Evolutionary conservation across 2,888 invertebrate species (phyloP).

Genomic region (Epinotia brunnichana): DNA sequence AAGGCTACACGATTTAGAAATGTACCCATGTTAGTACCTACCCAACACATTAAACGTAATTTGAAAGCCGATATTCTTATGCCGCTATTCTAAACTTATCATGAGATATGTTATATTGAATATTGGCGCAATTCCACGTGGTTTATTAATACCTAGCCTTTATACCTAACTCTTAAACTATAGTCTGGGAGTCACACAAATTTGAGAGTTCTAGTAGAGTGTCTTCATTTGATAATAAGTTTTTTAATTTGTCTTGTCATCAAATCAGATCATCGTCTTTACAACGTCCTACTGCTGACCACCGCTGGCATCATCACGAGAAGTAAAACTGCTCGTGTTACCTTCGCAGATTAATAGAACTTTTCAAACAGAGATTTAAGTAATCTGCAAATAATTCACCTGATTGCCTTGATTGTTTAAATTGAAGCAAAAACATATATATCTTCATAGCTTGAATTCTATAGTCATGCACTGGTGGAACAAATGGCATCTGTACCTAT

Average conservation of each 20-base stretch:
- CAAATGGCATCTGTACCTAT: slow-evolving; percentile 19
- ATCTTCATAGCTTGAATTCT: slow-evolving; percentile 5
- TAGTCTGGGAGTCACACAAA: not conserved
- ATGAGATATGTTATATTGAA: slow-evolving; percentile 4
- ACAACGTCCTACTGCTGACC: too few species aligned
- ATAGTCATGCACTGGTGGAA: slow-evolving; percentile 8
- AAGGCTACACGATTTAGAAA: not conserved
- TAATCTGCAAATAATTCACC: not conserved
- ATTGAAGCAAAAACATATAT: not conserved
- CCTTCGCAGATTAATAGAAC: too few species aligned
- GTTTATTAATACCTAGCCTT: not conserved
- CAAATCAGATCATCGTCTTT: too few species aligned
- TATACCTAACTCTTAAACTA: not conserved
- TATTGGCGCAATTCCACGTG: slow-evolving; percentile 26
- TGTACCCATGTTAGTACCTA: not conserved
- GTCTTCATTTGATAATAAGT: too few species aligned
- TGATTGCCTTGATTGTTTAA: slow-evolving; percentile 4
- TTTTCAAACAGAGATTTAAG: too few species aligned
- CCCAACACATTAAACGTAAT: not conserved
- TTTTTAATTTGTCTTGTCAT: too few species aligned
- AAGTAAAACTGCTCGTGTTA: too few species aligned
- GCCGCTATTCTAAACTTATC: not conserved
- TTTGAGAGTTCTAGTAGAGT: too few species aligned
- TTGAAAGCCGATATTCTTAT: not conserved
- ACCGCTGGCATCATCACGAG: too few species aligned